These are phyloP conservation scores for Epinephelus fuscoguttatus DNA, from an alignment of 2,113 vertebrate genomes.

Conservation along the genomic window DNA sequence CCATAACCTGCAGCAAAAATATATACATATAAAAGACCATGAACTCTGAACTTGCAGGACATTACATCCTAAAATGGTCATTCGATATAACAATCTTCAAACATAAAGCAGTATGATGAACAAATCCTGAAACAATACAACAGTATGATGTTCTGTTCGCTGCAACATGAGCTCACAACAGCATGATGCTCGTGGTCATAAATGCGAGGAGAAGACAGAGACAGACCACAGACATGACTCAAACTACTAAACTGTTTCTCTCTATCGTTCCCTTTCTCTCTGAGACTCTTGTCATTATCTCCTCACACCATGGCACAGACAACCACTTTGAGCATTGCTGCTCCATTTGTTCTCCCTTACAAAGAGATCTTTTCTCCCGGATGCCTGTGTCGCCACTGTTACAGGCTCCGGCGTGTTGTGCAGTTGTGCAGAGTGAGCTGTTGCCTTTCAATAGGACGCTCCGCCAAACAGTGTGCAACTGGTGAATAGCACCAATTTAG, in stretches of 20 bases:
- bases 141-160: constrained; percentile 3
- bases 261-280: constrained; percentile 32
- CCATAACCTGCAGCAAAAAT: not conserved
- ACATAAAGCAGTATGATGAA: not conserved
- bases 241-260: constrained; percentile 29
- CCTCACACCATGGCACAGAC: constrained; percentile 52
- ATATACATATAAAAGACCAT: not conserved
- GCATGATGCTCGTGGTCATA: not conserved
- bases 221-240: constrained; percentile 42
- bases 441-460: constrained; percentile 48
- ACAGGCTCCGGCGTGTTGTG: constrained; percentile 10
- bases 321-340: constrained; percentile 50
- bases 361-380: constrained; percentile 69
- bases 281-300: constrained; percentile 62
- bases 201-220: constrained; percentile 6
- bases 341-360: constrained; percentile 70
- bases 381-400: constrained; percentile 45
- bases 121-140: not conserved
- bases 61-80: not conserved
- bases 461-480: constrained; percentile 37
- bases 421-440: constrained; percentile 48
- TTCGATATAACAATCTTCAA: not conserved
- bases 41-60: not conserved
- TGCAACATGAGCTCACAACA: constrained; percentile 1
- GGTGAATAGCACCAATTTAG: constrained; percentile 63